These are phyloP conservation scores for Danionella cerebrum DNA, from an alignment of 2,113 vertebrate species.

Conservation along the genomic window DNA sequence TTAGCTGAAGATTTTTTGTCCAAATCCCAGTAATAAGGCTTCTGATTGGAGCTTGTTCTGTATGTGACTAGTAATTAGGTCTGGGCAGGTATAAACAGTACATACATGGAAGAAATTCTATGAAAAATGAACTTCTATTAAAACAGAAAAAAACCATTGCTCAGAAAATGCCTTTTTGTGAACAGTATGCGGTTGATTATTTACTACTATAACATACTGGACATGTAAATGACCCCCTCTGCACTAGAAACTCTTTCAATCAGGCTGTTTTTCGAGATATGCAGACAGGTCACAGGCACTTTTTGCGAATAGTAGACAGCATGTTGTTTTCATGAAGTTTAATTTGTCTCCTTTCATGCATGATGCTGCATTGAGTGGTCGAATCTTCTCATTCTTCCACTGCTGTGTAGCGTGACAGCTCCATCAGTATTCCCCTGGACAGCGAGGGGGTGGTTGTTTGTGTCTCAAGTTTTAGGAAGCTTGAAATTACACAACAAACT, in stretches of 20 bases:
- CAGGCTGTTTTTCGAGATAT: neutral
- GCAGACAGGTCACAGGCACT: neutral
- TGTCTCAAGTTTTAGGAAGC: neutral
- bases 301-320: neutral
- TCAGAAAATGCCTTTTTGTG: too few relatives aligned
- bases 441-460: neutral
- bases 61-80: too few relatives aligned
- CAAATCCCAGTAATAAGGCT: too few relatives aligned
- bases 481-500: constrained; percentile 1
- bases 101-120: too few relatives aligned
- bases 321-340: neutral
- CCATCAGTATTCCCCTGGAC: constrained; percentile 5
- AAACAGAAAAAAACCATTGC: too few relatives aligned
- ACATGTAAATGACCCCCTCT: too few relatives aligned
- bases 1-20: too few relatives aligned
- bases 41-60: too few relatives aligned
- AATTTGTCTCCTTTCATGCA: constrained; percentile 18
- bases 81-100: too few relatives aligned
- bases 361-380: constrained; percentile 16
- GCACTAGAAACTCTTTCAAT: neutral
- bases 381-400: neutral
- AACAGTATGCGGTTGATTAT: too few relatives aligned
- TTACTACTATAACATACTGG: too few relatives aligned
- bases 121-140: too few relatives aligned
- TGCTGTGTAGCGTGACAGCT: constrained; percentile 7